These are phyloP conservation scores for Intellagama lesueurii DNA, from an alignment of 2,797 vertebrate species.

Conservation along the genomic window DNA sequence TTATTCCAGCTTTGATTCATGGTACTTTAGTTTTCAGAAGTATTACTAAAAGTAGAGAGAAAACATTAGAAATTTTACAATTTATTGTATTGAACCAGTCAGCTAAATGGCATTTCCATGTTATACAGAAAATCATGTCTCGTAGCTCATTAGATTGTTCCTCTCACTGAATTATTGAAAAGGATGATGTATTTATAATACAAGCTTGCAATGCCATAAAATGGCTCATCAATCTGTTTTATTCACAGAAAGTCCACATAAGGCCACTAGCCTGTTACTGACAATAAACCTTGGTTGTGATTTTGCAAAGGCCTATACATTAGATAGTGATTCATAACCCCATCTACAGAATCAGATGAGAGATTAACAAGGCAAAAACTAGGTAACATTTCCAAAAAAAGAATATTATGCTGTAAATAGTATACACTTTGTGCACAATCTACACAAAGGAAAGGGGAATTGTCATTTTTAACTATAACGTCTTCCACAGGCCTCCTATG, in stretches of 20 bases:
- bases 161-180: slow-evolving; percentile 80
- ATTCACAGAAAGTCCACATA: slow-evolving; percentile 81
- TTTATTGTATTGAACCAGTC: slow-evolving; percentile 63
- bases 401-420: slow-evolving; percentile 60
- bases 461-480: too few species aligned
- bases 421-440: slow-evolving; percentile 54
- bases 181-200: slow-evolving; percentile 81
- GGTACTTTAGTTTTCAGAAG: slow-evolving; percentile 47
- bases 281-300: slow-evolving; percentile 80
- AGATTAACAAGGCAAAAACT: slow-evolving; percentile 75
- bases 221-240: slow-evolving; percentile 84
- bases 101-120: slow-evolving; percentile 55
- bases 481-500: not conserved
- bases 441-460: slow-evolving; percentile 34
- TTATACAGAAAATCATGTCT: slow-evolving; percentile 59
- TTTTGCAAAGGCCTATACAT: slow-evolving; percentile 78
- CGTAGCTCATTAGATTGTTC: slow-evolving; percentile 77
- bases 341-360: slow-evolving; percentile 77
- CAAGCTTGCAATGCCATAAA: slow-evolving; percentile 78
- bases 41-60: slow-evolving; percentile 56
- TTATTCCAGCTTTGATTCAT: slow-evolving; percentile 29
- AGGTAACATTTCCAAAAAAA: slow-evolving; percentile 55
- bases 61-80: slow-evolving; percentile 35
- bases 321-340: slow-evolving; percentile 77
- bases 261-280: slow-evolving; percentile 81